Conservation (phyloP, 2,113 vertebrate species). For the Aptenodytes patagonicus region DNA sequence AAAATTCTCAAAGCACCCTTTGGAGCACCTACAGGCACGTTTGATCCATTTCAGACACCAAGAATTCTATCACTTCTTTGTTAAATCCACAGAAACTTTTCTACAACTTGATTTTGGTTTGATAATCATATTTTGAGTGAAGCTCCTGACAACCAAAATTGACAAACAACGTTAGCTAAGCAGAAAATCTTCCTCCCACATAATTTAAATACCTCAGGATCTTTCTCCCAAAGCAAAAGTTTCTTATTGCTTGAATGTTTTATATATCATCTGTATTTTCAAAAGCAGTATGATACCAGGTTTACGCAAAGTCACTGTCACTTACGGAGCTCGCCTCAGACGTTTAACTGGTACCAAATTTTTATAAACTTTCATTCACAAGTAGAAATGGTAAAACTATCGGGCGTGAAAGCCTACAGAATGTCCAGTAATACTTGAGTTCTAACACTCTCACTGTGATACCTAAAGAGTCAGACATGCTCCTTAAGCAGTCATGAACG, state of each 20-base stretch:
- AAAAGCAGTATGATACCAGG: neutral
- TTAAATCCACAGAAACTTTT: neutral
- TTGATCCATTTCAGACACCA: neutral
- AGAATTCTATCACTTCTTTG: neutral
- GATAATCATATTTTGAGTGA: neutral
- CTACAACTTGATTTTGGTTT: neutral
- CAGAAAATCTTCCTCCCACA: neutral
- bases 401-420: neutral
- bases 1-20: neutral
- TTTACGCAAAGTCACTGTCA: neutral
- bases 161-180: neutral
- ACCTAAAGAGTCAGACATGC: neutral
- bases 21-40: neutral
- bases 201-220: neutral
- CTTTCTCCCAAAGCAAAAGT: neutral
- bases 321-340: neutral
- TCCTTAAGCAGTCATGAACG: neutral
- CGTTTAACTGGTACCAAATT: neutral
- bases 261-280: neutral
- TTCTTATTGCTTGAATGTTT: neutral
- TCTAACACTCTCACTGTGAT: neutral
- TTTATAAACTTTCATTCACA: neutral
- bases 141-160: neutral
- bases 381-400: neutral
- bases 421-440: neutral